A percentile compares a stretch with the other conserved stretches of the same genome.
phyloP scores from a whole-genome alignment of 2,888 invertebrate species.

The Cyclophora albipunctata region DNA sequence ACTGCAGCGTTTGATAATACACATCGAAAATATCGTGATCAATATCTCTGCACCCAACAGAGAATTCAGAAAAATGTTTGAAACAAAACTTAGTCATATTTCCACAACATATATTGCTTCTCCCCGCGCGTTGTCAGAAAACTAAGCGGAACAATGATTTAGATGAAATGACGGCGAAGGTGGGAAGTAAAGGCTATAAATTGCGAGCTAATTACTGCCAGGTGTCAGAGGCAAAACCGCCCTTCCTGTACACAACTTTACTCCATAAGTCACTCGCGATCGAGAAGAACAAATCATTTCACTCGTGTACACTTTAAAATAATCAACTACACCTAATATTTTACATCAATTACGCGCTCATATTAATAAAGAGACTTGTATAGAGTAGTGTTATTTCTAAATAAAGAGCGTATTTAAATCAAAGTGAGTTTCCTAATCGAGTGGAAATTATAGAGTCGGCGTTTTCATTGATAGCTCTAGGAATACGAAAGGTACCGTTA shows the following conservation, averaged over 20 bases:
- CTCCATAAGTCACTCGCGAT: slow-evolving; percentile 55
- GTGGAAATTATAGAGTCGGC: slow-evolving; percentile 33
- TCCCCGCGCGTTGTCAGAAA: slow-evolving; percentile 28
- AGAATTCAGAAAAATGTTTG: slow-evolving; percentile 22
- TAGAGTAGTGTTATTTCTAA: too few species aligned
- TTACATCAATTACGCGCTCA: too few species aligned
- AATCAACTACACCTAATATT: too few species aligned
- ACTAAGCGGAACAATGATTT: slow-evolving; percentile 41
- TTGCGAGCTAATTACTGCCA: slow-evolving; percentile 62
- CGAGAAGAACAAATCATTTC: slow-evolving; percentile 41
- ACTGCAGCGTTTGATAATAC: slow-evolving; percentile 19
- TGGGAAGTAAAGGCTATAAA: slow-evolving; percentile 55
- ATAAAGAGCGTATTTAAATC: slow-evolving; percentile 4
- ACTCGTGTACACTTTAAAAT: slow-evolving; percentile 9
- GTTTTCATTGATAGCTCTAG: slow-evolving; percentile 45
- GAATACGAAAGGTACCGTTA: slow-evolving; percentile 57
- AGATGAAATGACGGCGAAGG: slow-evolving; percentile 39
- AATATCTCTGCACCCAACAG: slow-evolving; percentile 21
- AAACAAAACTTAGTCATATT: slow-evolving; percentile 27
- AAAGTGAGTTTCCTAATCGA: slow-evolving; percentile 36
- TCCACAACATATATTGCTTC: slow-evolving; percentile 29
- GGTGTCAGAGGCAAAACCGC: slow-evolving; percentile 60
- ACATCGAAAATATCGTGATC: slow-evolving; percentile 16
- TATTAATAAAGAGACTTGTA: too few species aligned
- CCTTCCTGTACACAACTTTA: slow-evolving; percentile 51